Conservation (phyloP, 2,888 invertebrate genomes). For the Tetanocera ferruginea region DNA sequence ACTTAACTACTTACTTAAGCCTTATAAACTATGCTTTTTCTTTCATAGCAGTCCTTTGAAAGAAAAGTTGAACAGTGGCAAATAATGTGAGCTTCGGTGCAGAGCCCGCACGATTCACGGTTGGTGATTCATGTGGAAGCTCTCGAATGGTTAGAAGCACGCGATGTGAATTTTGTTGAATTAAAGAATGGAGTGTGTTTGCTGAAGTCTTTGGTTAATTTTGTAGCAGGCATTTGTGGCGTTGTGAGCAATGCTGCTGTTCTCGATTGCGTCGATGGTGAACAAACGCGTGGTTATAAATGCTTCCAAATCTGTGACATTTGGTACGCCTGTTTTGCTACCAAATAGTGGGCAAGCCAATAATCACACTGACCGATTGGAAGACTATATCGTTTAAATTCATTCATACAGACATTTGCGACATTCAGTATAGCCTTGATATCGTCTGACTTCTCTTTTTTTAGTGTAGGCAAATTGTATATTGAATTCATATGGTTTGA, state of each 20-base stretch:
- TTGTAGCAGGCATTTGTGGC: neutral
- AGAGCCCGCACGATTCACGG: neutral
- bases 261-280: slow-evolving; percentile 8
- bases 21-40: neutral
- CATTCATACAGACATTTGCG: slow-evolving; percentile 25
- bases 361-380: neutral
- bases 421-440: slow-evolving; percentile 13
- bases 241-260: neutral
- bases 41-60: neutral
- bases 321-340: neutral
- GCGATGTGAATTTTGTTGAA: neutral
- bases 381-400: slow-evolving; percentile 15
- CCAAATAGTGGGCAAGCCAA: slow-evolving; percentile 1
- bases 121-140: neutral
- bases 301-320: neutral
- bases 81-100: neutral
- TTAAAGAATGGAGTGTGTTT: neutral
- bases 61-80: neutral
- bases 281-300: neutral
- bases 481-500: slow-evolving; percentile 30
- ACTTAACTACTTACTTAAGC: neutral
- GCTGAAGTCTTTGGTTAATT: neutral
- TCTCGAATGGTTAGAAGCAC: neutral
- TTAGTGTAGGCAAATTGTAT: slow-evolving; percentile 9
- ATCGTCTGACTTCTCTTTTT: slow-evolving; percentile 14